Conservation (phyloP, 2,113 vertebrate genomes). For the Ailuropoda melanoleuca region DNA sequence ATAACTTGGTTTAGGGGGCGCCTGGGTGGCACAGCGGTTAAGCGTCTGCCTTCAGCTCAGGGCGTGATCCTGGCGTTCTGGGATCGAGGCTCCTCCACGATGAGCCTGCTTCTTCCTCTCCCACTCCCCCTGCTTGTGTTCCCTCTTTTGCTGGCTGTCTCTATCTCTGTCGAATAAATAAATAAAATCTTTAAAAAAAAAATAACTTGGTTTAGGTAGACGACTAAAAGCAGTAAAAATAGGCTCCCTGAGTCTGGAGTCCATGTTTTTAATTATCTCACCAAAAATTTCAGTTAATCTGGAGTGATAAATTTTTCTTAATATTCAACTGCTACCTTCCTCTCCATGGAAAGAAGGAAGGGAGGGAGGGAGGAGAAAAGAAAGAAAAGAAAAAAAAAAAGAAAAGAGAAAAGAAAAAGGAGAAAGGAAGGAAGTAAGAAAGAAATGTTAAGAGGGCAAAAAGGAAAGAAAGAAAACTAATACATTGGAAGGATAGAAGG, state of each 20-base stretch:
- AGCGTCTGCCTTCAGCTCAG: too few species aligned
- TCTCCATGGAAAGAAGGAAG: not conserved
- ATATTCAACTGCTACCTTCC: not conserved
- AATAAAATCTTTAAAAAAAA: too few species aligned
- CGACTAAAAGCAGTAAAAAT: not conserved
- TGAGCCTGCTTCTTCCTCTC: too few species aligned
- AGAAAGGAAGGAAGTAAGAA: not conserved
- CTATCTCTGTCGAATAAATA: too few species aligned
- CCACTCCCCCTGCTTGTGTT: too few species aligned
- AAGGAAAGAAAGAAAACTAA: not conserved
- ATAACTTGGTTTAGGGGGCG: not conserved
- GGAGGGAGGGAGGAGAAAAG: too few species aligned
- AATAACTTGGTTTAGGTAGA: not conserved
- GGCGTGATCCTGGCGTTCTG: too few species aligned
- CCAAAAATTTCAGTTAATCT: not conserved
- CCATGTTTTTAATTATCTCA: not conserved
- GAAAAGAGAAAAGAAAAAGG: not conserved
- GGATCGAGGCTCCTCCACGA: too few species aligned
- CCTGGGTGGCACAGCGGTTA: too few species aligned
- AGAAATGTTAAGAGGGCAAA: not conserved
- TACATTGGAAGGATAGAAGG: not conserved
- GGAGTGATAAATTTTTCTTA: not conserved
- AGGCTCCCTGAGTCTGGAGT: not conserved
- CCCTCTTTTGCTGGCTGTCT: too few species aligned
- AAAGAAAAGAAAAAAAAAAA: not conserved